Evolutionary conservation across 2,888 invertebrate species (phyloP).

Genomic region (Strigamia transsilvanica): DNA sequence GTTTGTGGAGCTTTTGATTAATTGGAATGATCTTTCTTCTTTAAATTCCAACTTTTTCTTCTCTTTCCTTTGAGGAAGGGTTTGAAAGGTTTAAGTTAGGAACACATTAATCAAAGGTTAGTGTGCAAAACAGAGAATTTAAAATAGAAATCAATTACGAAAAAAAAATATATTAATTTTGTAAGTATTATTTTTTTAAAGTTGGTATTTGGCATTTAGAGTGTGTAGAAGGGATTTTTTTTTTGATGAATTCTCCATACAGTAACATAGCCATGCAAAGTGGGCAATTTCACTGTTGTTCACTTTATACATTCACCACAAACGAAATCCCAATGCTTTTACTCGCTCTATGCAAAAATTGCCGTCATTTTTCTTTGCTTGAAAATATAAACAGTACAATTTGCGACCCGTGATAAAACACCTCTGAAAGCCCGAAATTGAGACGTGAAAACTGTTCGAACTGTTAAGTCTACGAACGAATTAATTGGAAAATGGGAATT

Average conservation of each 20-base stretch:
- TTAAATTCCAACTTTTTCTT: not conserved
- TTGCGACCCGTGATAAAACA: not conserved
- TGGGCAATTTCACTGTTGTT: not conserved
- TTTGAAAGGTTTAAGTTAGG: not conserved
- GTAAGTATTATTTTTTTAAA: too few relatives aligned
- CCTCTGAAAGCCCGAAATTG: not conserved
- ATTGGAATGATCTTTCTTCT: not conserved
- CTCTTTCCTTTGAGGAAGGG: not conserved
- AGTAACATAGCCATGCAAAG: not conserved
- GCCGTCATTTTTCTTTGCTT: not conserved
- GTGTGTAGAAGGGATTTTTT: not conserved
- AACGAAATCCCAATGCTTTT: conserved; percentile 6
- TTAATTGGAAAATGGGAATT: not conserved
- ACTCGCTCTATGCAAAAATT: not conserved
- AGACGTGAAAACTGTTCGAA: not conserved
- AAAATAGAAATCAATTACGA: too few relatives aligned
- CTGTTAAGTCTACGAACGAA: not conserved
- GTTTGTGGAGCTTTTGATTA: conserved; percentile 23
- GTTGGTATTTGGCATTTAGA: not conserved
- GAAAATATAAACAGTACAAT: not conserved
- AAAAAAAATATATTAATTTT: too few relatives aligned
- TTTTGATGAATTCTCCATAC: not conserved
- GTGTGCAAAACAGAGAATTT: not conserved
- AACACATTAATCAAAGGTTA: not conserved
- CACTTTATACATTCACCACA: not conserved